Evolutionary conservation across 1,140 invertebrate species (phyloP).

Genomic region (Trissolcus basalis): DNA sequence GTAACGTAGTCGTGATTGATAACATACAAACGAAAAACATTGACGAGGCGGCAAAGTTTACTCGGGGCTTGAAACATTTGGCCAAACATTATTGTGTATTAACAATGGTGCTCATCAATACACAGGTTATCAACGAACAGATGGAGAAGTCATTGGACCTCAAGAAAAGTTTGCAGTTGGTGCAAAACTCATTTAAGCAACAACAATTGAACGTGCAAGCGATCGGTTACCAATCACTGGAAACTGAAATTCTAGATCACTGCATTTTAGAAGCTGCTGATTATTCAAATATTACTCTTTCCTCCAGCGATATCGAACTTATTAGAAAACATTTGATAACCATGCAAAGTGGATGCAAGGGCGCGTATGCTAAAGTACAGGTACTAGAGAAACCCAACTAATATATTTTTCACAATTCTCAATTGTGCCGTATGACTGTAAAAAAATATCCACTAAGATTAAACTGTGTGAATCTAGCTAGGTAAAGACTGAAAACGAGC

Average conservation of each 20-base stretch:
- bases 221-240: slow-evolving; percentile 58
- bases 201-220: slow-evolving; percentile 45
- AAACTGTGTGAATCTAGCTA: background rate
- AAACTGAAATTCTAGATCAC: slow-evolving; percentile 49
- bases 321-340: slow-evolving; percentile 57
- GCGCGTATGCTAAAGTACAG: slow-evolving; percentile 69
- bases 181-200: background rate
- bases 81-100: slow-evolving; percentile 57
- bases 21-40: slow-evolving; percentile 64
- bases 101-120: slow-evolving; percentile 65
- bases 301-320: slow-evolving; percentile 49
- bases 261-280: slow-evolving; percentile 66
- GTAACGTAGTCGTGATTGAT: slow-evolving; percentile 67
- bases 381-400: slow-evolving; percentile 50
- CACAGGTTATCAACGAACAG: slow-evolving; percentile 54
- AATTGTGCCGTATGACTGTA: too few relatives aligned
- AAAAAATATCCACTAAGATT: background rate
- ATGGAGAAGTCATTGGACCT: slow-evolving; percentile 58
- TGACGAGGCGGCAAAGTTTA: slow-evolving; percentile 40
- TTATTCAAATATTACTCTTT: slow-evolving; percentile 47
- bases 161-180: slow-evolving; percentile 23
- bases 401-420: too few relatives aligned
- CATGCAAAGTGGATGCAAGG: slow-evolving; percentile 69
- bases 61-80: slow-evolving; percentile 28
- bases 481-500: too few relatives aligned